Base-by-base conservation (phyloP, 2,113 vertebrate genomes). In the Mesembrinibis cayennensis region DNA sequence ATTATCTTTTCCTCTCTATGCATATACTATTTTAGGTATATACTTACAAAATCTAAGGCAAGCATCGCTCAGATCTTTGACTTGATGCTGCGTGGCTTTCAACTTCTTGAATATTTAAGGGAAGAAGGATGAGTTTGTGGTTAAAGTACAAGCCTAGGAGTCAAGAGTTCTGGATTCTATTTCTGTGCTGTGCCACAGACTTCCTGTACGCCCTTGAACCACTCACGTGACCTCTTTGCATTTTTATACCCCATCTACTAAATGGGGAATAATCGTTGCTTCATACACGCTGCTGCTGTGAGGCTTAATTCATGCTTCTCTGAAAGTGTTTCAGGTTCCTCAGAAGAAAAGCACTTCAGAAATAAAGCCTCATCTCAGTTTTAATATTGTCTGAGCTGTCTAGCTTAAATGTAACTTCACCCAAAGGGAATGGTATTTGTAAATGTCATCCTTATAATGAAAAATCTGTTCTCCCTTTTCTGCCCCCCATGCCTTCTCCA, bases 151-250 rank as follows among this genome's bases (percentile, higher is more conserved):
- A 82, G 47, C 47, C 52, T 91, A 65, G 77, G 79, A 96, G 80
- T 97, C 61, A 94, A 79, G 95, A 96, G 88, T 65, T 90, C 94
- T 93, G 77, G 84, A 69, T 91, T 95, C 84, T 95, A 85, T 96
- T 97, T 97, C 79, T 88, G 76, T 91, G 45, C 71, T 66, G n/a
- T 87, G 91, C 84, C 82, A 95, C 89, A 94, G 90, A 56, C 89
- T 97, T 96, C 90, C 93, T 95, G 65, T 69, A 55, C 0, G 2
- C 62, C 53, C 91, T 65, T 77, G 8, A 22, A 69, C 18, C 10
- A 4, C 17, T 30, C 83, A 80, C 2, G 2, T 76, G 77, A 62
- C 30, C 58, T 62, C 61, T 89, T 82, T 40, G 73, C 58, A 30
- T 94, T 97, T 95, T 90, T 71, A 82, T 94, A 88, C 55, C 66